Evolutionary conservation across 2,888 invertebrate genomes (phyloP), one percentile per base, ranked within the genome.

Genomic region (Antheraea assamensis): DNA sequence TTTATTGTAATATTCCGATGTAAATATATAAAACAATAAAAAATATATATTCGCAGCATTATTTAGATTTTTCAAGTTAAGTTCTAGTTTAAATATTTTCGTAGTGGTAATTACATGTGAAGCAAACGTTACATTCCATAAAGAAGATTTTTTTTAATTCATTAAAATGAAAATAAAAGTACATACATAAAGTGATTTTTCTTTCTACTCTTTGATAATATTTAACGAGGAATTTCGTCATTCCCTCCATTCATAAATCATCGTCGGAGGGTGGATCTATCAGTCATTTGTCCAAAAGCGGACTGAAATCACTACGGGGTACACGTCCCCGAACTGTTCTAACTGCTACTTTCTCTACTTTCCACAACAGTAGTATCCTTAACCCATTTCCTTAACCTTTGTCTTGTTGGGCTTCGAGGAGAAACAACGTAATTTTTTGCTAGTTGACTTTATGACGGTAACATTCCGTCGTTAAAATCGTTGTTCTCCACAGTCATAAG

Each of bases 81-180:
- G 79, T 83, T 81, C 83, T 79, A 83, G 83, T 83, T 82, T 81
- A 80, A 79, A 83, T 85, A 80, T 82, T 82, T 81, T 82, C 78
- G 13, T 88, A 90, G 86, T 87, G n/a, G n/a, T n/a, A n/a, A 87
- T 87, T 82, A 79, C 79, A 27, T 30, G 3, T 30, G 15, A 71
- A 74, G 78, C 85, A 87, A 84, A 89, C 84, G 82, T 88, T 88
- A 92, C 92, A 92, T 92, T 92, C 92, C 92, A 85, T 86, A 71
- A 30, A 71, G 49, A 64, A 49, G 31, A 71, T 71, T 77, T 75
- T 76, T 76, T 76, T 76, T 71, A 75, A 76, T 79, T 78, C 72
- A 74, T 74, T 75, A 61, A 80, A 78, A 79, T 74, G 70, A 75
- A 78, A 80, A 78, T 80, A 78, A 81, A 68, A 80, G 73, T 77